Conservation (phyloP, 2,797 vertebrate species). For the Lacerta agilis region DNA sequence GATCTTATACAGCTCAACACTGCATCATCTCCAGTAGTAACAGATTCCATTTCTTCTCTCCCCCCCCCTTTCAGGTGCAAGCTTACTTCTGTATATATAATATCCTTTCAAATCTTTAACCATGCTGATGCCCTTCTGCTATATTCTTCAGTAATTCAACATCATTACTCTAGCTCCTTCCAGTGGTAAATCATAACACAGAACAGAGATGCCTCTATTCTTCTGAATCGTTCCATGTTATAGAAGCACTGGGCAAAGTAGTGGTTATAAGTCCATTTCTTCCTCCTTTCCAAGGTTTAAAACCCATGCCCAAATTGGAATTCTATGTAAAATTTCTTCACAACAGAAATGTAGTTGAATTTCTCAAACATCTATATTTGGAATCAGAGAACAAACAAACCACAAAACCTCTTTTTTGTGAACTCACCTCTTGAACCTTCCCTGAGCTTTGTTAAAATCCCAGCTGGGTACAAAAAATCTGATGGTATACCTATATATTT, state of each 20-base stretch:
- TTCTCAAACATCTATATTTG: constrained; percentile 11
- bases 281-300: constrained; percentile 33
- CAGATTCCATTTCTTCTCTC: constrained; percentile 41
- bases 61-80: constrained; percentile 53
- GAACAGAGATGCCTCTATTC: constrained; percentile 34
- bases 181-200: constrained; percentile 77
- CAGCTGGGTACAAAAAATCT: not conserved
- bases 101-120: constrained; percentile 61
- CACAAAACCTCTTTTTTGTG: not conserved
- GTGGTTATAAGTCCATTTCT: constrained; percentile 10
- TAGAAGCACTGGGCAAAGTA: not conserved
- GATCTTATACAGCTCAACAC: constrained; percentile 53
- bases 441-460: constrained; percentile 10
- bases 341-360: constrained; percentile 37
- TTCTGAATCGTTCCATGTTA: constrained; percentile 47
- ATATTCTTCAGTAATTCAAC: constrained; percentile 62
- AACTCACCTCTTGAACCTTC: constrained; percentile 8
- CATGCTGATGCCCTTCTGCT: constrained; percentile 34
- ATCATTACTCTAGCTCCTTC: constrained; percentile 82
- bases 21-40: constrained; percentile 57
- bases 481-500: constrained; percentile 21
- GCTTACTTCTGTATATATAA: not conserved
- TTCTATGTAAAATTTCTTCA: not conserved
- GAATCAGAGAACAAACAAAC: not conserved
- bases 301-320: constrained; percentile 31